phyloP scores from a whole-genome alignment of 1,140 invertebrate genomes.

The Ectropis grisescens region DNA sequence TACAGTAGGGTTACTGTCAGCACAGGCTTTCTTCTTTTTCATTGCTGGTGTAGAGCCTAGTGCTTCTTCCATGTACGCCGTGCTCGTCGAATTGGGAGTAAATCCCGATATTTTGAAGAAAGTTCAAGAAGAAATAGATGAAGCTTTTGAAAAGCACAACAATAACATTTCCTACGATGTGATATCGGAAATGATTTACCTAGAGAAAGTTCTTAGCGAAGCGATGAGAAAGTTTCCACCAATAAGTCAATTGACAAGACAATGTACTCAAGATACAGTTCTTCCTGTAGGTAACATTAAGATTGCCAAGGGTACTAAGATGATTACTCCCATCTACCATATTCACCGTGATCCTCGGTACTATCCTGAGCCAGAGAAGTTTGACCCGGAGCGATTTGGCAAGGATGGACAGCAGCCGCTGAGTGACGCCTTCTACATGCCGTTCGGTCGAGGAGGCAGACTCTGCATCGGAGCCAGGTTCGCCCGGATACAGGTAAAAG shows the following conservation, averaged over 20 bases:
- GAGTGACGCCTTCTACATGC: conserved; percentile 57
- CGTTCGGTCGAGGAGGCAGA: conserved; percentile 73
- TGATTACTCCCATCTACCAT: conserved; percentile 70
- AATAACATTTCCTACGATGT: conserved; percentile 49
- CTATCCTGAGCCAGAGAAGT: conserved; percentile 72
- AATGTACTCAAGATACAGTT: conserved; percentile 47
- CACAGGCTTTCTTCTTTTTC: conserved; percentile 69
- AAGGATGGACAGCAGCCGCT: conserved; percentile 23
- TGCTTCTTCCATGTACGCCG: conserved; percentile 40
- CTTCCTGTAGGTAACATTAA: conserved; percentile 46
- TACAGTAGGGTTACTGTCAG: conserved; percentile 56
- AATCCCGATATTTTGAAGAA: conserved; percentile 53
- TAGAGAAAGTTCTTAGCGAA: conserved; percentile 62
- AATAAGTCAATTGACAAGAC: conserved; percentile 46
- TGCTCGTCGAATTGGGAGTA: conserved; percentile 39
- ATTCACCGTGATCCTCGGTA: conserved; percentile 72
- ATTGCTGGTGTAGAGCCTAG: conserved; percentile 70
- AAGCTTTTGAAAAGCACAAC: conserved; percentile 27
- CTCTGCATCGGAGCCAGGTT: conserved; percentile 73
- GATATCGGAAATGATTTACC: conserved; percentile 47
- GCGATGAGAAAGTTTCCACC: conserved; percentile 65
- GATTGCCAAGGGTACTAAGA: conserved; percentile 59
- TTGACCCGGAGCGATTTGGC: conserved; percentile 73
- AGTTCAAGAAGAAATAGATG: conserved; percentile 51
- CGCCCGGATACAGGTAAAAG: conserved; percentile 54